A percentile compares a stretch with the other conserved stretches of the same genome.
Evolutionary conservation across 2,797 vertebrate species (phyloP).

Genomic region (Sebastes itinus): DNA sequence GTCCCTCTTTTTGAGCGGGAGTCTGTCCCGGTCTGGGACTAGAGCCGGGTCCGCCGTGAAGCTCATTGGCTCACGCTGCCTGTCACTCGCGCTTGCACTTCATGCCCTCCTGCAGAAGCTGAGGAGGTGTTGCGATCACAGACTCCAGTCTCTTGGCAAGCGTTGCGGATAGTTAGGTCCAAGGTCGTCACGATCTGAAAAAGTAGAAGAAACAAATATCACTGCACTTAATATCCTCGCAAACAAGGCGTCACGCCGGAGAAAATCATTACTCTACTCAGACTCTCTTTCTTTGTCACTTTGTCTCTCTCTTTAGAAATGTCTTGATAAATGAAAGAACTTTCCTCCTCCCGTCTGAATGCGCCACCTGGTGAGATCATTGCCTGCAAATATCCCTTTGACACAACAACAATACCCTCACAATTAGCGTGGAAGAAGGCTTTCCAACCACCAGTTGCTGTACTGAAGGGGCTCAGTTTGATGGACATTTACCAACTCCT

Average conservation of each 20-base stretch:
- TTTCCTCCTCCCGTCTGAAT: background rate
- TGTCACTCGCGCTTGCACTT: constrained; percentile 44
- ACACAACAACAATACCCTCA: constrained; percentile 42
- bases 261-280: background rate
- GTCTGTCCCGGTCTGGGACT: constrained; percentile 66
- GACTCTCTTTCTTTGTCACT: background rate
- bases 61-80: constrained; percentile 67
- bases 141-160: constrained; percentile 43
- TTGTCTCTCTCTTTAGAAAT: background rate
- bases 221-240: background rate
- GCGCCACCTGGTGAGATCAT: constrained; percentile 31
- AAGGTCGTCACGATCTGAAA: constrained; percentile 50
- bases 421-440: constrained; percentile 35
- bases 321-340: background rate
- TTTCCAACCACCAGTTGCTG: constrained; percentile 30
- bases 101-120: constrained; percentile 18
- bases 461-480: constrained; percentile 40
- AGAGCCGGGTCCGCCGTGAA: constrained; percentile 54
- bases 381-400: constrained; percentile 21
- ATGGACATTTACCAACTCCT: constrained; percentile 51
- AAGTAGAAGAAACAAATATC: constrained; percentile 26
- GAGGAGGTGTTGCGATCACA: constrained; percentile 35
- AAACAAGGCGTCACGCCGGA: background rate
- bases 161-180: constrained; percentile 1
- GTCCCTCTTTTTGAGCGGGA: constrained; percentile 80